Evolutionary conservation across 2,888 invertebrate genomes (phyloP), one percentile per base, ranked within the genome.

Genomic region (Luffia ferchaultella): DNA sequence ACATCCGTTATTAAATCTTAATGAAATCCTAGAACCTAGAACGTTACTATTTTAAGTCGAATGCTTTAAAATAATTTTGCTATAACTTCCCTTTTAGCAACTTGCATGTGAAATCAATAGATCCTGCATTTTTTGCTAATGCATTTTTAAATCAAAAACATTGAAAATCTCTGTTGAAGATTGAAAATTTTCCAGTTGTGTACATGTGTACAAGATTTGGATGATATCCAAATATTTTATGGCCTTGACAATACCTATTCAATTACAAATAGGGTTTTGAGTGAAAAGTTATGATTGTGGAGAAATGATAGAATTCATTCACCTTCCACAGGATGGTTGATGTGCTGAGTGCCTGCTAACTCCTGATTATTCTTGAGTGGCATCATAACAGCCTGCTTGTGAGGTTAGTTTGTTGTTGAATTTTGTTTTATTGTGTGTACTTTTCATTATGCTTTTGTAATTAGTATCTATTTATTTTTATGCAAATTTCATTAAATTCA

Each of bases 251-350:
- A 69, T 68, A 59, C n/a, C n/a, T 60, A 62, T 64, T 63, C 63
- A 67, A 70, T 68, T n/a, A n/a, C n/a, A 64, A 60, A 62, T 64
- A 57, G 60, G 63, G 64, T 60, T 60, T 62, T 61, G 62, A 62
- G 61, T 51, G 61, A 62, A 62, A 66, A 63, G 65, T 61, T 62
- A 60, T 42, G 42, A 7, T 30, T 30, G 30, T 30, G 30, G 30
- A 30, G 12, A 7, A 30, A 30, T n/a, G n/a, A n/a, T n/a, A 30
- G 30, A 30, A 58, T 67, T 65, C 67, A 71, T 52, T 47, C 72
- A 73, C 78, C 64, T 76, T 80, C 67, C 77, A 69, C 82, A 82
- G 83, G 80, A 71, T 58, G 65, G 71, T 80, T 82, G 83, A 82
- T 66, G 52, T 49, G 67, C 52, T 51, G 67, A 71, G 71, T 73